phyloP scores from a whole-genome alignment of 2,888 invertebrate genomes.

The Panzeria rudis region DNA sequence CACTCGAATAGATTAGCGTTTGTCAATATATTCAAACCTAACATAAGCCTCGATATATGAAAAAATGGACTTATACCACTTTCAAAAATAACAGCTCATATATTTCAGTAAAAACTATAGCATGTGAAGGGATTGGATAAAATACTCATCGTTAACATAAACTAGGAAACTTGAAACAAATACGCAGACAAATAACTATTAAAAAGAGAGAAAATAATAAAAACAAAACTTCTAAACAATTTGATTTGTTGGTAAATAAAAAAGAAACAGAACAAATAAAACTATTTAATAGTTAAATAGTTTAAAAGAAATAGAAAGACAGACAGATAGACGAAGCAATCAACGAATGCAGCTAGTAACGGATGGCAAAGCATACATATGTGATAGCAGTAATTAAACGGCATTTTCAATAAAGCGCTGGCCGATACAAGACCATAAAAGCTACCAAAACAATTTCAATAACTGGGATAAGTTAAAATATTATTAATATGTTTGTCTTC shows the following conservation, averaged over 20 bases:
- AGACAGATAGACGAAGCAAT: conserved; percentile 2
- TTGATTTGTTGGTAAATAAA: conserved; percentile 45
- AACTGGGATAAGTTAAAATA: conserved; percentile 23
- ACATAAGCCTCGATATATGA: too few species aligned
- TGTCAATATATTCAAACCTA: too few species aligned
- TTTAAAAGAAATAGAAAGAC: conserved; percentile 4
- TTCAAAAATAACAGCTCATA: too few species aligned
- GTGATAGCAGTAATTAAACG: conserved; percentile 36
- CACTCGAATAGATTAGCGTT: too few species aligned
- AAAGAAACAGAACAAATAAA: conserved; percentile 1
- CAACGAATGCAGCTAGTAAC: background rate
- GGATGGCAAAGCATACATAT: conserved; percentile 12
- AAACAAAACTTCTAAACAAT: conserved; percentile 33
- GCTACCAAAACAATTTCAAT: conserved; percentile 4
- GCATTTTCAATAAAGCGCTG: conserved; percentile 51
- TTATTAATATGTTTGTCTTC: background rate
- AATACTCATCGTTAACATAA: background rate
- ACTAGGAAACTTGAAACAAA: background rate
- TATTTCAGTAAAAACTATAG: too few species aligned
- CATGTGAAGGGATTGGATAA: too few species aligned
- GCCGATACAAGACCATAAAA: conserved; percentile 38
- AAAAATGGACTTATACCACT: too few species aligned
- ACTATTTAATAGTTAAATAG: conserved; percentile 6
- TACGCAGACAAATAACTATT: background rate
- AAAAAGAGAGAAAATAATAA: background rate